Percentiles rank a stretch among this genome's conserved stretches.
These are phyloP conservation scores for Myodes glareolus DNA, from an alignment of 2,113 vertebrate species.

Conservation along the genomic window DNA sequence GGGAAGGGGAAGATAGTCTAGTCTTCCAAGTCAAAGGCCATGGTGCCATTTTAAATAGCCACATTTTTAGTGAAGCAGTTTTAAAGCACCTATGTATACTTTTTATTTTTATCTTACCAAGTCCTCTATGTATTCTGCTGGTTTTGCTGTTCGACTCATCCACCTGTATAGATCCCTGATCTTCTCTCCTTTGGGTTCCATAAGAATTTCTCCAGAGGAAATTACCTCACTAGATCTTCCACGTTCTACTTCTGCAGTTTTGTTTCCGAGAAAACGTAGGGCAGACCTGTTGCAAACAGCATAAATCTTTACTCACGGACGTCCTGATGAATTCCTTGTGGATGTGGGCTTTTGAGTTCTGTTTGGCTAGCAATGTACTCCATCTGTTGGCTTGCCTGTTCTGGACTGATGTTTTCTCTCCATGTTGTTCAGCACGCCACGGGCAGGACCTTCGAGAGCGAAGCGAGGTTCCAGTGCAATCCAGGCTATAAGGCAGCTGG, in stretches of 20 bases:
- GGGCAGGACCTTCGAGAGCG: constrained; percentile 91
- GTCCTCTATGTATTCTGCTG: background rate
- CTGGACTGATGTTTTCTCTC: constrained; percentile 7
- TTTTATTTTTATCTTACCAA: background rate
- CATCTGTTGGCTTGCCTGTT: background rate
- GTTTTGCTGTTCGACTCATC: background rate
- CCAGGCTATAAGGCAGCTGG: constrained; percentile 91
- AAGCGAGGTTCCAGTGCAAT: constrained; percentile 91
- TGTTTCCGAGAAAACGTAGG: background rate
- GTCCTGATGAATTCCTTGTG: background rate
- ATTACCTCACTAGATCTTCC: background rate
- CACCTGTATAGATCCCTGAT: background rate
- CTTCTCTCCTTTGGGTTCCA: background rate
- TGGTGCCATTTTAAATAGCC: background rate
- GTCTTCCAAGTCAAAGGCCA: background rate
- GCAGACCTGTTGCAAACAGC: background rate
- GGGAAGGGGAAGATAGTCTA: background rate
- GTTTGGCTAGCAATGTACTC: background rate
- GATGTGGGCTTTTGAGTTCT: background rate
- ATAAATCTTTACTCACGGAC: background rate
- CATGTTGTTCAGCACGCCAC: constrained; percentile 84
- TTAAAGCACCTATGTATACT: background rate
- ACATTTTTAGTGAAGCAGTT: background rate
- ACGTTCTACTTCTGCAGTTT: background rate
- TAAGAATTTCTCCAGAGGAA: background rate